These are phyloP conservation scores for Amyelois transitella DNA, from an alignment of 1,140 invertebrate species.

Conservation along the genomic window DNA sequence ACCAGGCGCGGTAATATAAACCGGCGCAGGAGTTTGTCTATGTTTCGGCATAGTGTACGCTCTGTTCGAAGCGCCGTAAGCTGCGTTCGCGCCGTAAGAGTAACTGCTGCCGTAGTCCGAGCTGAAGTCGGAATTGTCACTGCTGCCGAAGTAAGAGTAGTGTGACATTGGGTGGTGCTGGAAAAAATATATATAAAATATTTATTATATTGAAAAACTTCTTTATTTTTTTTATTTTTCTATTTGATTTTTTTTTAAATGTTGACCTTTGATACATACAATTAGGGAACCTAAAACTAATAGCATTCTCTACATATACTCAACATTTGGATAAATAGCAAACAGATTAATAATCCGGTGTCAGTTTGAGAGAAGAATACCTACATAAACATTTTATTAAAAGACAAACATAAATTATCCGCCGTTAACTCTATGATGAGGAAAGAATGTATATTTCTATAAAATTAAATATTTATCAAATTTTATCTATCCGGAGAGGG, in stretches of 20 bases:
- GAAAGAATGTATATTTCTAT: no score
- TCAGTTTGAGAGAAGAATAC: no score
- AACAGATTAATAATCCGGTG: no score
- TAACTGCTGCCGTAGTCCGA: constrained; percentile 53
- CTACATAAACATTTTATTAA: no score
- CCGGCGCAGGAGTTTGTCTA: constrained; percentile 40
- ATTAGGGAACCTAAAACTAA: no score
- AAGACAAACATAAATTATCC: no score
- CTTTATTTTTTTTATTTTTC: not conserved
- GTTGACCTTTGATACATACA: no score
- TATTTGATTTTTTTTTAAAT: not conserved
- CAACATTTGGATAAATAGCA: no score
- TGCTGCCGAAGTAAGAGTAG: constrained; percentile 57
- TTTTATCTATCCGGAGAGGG: no score
- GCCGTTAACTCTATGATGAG: no score
- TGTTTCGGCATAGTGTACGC: constrained; percentile 54
- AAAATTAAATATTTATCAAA: no score
- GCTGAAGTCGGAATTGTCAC: constrained; percentile 51
- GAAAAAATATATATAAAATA: constrained; percentile 17
- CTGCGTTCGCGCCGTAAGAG: constrained; percentile 43
- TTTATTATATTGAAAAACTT: not conserved
- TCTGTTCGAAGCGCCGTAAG: constrained; percentile 58
- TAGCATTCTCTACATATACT: no score
- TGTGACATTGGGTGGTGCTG: constrained; percentile 53
- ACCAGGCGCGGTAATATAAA: constrained; percentile 56